Evolutionary conservation across 2,113 vertebrate species (phyloP).

Genomic region (Phalacrocorax brasilianus): DNA sequence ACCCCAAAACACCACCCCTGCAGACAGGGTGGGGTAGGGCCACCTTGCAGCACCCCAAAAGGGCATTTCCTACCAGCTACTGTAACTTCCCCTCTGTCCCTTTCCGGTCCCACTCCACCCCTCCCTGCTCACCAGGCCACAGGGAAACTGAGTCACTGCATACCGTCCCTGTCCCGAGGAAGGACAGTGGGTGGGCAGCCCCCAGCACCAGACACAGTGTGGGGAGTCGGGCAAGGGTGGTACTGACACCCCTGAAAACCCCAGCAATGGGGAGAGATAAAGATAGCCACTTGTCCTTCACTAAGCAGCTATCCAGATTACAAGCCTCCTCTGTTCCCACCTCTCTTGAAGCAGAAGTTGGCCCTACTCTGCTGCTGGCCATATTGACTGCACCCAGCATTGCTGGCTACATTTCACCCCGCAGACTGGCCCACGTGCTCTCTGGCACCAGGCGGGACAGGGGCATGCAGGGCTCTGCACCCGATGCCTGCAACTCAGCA

Average conservation of each 20-base stretch:
- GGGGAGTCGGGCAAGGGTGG: neutral
- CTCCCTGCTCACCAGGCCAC: neutral
- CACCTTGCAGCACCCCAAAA: neutral
- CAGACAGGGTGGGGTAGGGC: neutral
- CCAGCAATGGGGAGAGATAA: accelerated
- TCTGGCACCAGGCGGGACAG: neutral
- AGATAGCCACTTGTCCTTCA: neutral
- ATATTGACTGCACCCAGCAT: neutral
- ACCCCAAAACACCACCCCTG: neutral
- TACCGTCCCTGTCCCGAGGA: neutral
- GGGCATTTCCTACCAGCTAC: neutral
- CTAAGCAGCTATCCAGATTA: neutral
- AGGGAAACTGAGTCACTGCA: neutral
- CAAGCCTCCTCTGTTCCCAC: neutral
- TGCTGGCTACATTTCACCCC: neutral
- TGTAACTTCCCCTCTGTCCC: neutral
- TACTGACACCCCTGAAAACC: neutral
- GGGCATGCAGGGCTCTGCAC: neutral
- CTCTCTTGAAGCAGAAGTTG: neutral
- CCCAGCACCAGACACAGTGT: accelerated
- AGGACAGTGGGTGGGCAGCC: neutral
- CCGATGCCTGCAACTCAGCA: neutral
- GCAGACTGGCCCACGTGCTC: accelerated
- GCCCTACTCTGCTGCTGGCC: neutral
- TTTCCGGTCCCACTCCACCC: neutral